Evolutionary conservation across 2,113 vertebrate genomes (phyloP), one percentile per base, ranked within the genome.

Genomic region (Rhinopomastus cyanomelas): DNA sequence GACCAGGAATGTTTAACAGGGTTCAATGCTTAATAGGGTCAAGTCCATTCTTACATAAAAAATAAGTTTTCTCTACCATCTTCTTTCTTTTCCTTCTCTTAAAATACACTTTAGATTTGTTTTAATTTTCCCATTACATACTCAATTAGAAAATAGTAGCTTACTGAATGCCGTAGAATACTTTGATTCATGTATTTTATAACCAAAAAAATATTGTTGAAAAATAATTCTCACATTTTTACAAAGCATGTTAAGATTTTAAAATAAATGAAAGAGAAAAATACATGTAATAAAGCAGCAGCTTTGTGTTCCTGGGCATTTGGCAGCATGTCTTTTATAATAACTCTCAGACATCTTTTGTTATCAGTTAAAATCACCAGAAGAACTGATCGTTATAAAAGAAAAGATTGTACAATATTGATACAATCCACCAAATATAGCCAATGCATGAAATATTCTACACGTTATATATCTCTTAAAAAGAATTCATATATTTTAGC

Each of bases 81-180:
- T 46, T 89, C 37, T 87, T 87, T 36, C 11, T 46, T 67, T 72
- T 84, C 52, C 72, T 87, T 74, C 62, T 37, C 64, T 48, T 91
- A 95, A 96, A 96, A 95, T 94, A 93, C 86, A 94, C 19, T 87
- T 94, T 64, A 84, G 81, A 90, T 59, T 88, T 88, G 6, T 25
- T 91, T 95, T 86, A 21, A 49, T 88, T 94, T 88, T 44, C 27
- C 42, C 46, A 3, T 60, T 56, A 55, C 2, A 23, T 48, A 52
- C 26, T 95, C 10, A 32, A 82, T 88, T 84, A 95, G 73, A 95
- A 94, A 96, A 94, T 84, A 95, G 46, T 76, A 55, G 32, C 13
- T 90, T 94, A 68, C 29, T 76, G 83, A 94, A 65, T 78, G 46
- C 20, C 69, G 86, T 89, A 94, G 69, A 86, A 88, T 61, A 81